Base-by-base conservation (phyloP, 92 coral and sea anemone genomes). In the Muricea muricata region DNA sequence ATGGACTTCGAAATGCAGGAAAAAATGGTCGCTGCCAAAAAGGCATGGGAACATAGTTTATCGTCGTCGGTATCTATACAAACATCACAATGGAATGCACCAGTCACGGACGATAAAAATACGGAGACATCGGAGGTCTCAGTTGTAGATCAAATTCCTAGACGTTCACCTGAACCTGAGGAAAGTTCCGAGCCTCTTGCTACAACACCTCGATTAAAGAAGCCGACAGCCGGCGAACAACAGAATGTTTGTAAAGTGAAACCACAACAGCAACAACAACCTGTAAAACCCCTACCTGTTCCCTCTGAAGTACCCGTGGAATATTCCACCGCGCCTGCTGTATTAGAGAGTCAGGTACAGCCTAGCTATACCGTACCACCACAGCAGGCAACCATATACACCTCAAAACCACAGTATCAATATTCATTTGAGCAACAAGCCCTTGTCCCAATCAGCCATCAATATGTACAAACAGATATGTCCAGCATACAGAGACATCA, bases 171-270 rank as follows among this genome's bases (percentile, higher is more conserved):
- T 25, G 90, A 90, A 21, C 82, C 82, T 14, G 76, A 90, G 29
- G 33, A 82, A 24, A 82, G 66, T 20, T 86, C 91, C 45, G 89
- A 87, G 39, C 89, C 72, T 11, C 78, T 89, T 40, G 94, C 78
- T 33, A 29, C 86, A 30, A 92, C 88, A 85, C 78, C 84, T n/a
- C 77, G 89, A 45, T 72, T 77, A 20, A 97, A 97, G 86, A 97
- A 97, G 82, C 50, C 98, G 21, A 85, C 92, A 52, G 81, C 81
- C 28, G 93, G 88, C 24, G 99, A 94, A 60, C 99, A 97, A 78
- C 99, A 97, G 37, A 94, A 93, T 60, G 98, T 92, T 25, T 94
- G 98, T 76, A 97, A 97, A 81, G 97, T 97, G 12, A 97, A 97
- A 67, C 98, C 99, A 18, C 98, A 94, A 54, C 98, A 97, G 75